Evolutionary conservation across 2,888 invertebrate genomes (phyloP), one percentile per base, ranked within the genome.

Genomic region (Drosophila anomelani): DNA sequence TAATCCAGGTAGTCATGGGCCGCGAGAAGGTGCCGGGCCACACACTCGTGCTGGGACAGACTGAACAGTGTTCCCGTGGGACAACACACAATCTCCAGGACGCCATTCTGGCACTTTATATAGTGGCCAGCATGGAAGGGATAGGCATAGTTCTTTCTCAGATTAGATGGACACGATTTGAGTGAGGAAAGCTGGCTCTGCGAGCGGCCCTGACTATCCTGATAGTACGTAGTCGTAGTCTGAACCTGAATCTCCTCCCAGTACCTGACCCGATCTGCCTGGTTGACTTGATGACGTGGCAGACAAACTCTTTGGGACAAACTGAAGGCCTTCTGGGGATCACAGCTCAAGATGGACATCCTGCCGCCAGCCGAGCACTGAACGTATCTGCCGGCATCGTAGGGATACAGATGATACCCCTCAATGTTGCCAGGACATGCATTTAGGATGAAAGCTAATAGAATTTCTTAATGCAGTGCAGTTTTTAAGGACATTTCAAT

Each of bases 41-140:
- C 94, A 77, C 95, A 95, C 26, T 93, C 91, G 29, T 91, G 92
- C 5, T 93, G 81, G 0, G 85, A 81, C 0, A 94, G 93, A 89
- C 95, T 95, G 82, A 95, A 95, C 4, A 94, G 92, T 0, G 94
- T 94, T 2, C 94, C 94, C 0, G 94, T 94, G 1, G 94, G 93
- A 82, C 95, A 95, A 4, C 94, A 94, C 76, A 94, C 94, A 1
- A 95, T 92, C 59, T 93, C 91, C 0, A 95, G 94, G 34, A 94
- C 91, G 0, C 95, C 95, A 74, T 94, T 94, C 93, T 94, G 94
- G 78, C 95, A 95, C 80, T 94, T 94, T 38, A 95, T 92, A 89
- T 94, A 95, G 80, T 94, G 94, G 59, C 94, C 93, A 77, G 95
- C 95, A 69, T 95, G 94, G 5, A 93, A 92, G 1, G 94, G 93